Percentiles rank a stretch among this genome's conserved stretches.
Conservation (phyloP, 2,113 vertebrate species). For the Xiphorhynchus elegans region DNA sequence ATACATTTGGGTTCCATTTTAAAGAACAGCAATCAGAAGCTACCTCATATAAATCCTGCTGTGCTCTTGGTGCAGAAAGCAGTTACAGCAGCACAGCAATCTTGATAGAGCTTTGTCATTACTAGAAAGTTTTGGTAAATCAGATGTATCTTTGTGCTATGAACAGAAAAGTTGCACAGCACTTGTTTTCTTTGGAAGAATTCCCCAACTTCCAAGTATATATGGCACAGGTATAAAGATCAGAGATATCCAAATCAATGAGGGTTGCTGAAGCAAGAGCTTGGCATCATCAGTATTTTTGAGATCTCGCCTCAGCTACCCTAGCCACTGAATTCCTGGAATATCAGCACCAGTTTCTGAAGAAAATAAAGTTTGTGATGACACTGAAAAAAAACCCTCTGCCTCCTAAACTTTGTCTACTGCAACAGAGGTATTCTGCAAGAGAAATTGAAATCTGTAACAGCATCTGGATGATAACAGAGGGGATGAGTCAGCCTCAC, state of each 20-base stretch:
- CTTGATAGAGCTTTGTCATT: background rate
- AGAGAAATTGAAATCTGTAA: conserved; percentile 16
- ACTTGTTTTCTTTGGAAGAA: background rate
- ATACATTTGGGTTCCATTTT: background rate
- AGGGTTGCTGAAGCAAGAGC: background rate
- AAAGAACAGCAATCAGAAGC: background rate
- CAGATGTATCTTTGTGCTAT: background rate
- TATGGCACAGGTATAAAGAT: background rate
- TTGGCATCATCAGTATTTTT: background rate
- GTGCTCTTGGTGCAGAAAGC: background rate
- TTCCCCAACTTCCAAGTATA: background rate
- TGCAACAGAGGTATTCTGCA: background rate
- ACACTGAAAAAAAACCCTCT: background rate
- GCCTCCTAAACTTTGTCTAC: background rate
- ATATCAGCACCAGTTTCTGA: background rate
- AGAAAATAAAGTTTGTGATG: background rate
- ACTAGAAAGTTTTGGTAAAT: conserved; percentile 50
- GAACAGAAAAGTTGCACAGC: background rate
- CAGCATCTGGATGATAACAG: conserved; percentile 54
- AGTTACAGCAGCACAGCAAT: background rate
- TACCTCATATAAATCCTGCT: background rate
- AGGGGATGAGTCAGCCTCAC: conserved; percentile 33
- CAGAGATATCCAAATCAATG: background rate
- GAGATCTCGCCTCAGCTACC: background rate
- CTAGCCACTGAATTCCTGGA: background rate